These are phyloP conservation scores for Nipponia nippon DNA, from an alignment of 2,113 vertebrate species.

Conservation along the genomic window DNA sequence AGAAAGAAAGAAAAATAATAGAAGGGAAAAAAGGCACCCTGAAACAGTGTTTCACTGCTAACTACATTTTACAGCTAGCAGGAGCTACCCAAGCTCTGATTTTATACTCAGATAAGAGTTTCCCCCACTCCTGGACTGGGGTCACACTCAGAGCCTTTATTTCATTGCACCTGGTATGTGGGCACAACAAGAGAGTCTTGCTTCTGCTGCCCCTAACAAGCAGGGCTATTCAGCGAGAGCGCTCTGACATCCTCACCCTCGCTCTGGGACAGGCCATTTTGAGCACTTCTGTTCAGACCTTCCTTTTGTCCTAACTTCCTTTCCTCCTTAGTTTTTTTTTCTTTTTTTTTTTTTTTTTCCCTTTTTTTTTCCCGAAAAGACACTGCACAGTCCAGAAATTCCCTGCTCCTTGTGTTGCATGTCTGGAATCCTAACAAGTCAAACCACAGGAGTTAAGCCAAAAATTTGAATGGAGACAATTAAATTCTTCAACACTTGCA, in stretches of 20 bases:
- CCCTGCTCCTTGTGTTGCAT: slow-evolving; percentile 48
- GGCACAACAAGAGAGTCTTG: slow-evolving; percentile 11
- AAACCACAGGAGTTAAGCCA: slow-evolving; percentile 56
- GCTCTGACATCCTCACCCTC: not conserved
- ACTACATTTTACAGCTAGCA: not conserved
- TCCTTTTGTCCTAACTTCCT: slow-evolving; percentile 45
- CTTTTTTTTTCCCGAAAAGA: not conserved
- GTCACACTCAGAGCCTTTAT: slow-evolving; percentile 53
- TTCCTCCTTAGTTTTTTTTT: not conserved
- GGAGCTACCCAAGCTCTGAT: not conserved
- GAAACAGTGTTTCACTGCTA: not conserved
- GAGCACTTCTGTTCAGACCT: slow-evolving; percentile 2
- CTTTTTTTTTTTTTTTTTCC: not conserved
- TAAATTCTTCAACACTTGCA: slow-evolving; percentile 51
- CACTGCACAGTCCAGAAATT: slow-evolving; percentile 45
- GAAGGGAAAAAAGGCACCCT: not conserved
- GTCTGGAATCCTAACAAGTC: slow-evolving; percentile 66
- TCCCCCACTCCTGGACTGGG: not conserved
- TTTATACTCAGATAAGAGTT: not conserved
- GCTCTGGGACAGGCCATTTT: not conserved
- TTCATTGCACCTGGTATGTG: slow-evolving; percentile 45
- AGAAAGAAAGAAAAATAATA: too few relatives aligned
- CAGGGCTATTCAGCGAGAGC: slow-evolving; percentile 9
- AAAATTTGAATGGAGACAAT: slow-evolving; percentile 43
- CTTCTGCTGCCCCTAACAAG: slow-evolving; percentile 29